Evolutionary conservation across 2,888 invertebrate genomes (phyloP).

Genomic region (Idaea straminata): DNA sequence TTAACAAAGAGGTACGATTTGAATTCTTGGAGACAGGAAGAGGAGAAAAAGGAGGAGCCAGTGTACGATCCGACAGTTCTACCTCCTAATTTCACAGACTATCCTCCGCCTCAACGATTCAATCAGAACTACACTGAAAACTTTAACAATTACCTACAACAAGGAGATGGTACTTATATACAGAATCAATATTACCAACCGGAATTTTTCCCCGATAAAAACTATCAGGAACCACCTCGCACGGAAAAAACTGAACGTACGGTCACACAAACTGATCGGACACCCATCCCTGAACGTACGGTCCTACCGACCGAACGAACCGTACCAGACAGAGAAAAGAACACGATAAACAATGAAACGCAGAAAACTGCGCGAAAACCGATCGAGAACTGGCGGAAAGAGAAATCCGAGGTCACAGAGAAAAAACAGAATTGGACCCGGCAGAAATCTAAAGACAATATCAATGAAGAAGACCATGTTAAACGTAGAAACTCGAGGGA

Average conservation of each 20-base stretch:
- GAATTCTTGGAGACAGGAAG: conserved; percentile 69
- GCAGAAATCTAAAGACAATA: conserved; percentile 58
- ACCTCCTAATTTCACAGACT: conserved; percentile 56
- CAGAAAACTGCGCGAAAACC: conserved; percentile 56
- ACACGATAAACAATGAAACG: conserved; percentile 59
- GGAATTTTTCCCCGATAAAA: conserved; percentile 43
- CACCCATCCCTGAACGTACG: background rate
- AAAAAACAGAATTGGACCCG: conserved; percentile 56
- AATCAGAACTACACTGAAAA: conserved; percentile 50
- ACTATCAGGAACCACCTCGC: conserved; percentile 25
- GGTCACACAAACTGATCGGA: background rate
- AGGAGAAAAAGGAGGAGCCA: conserved; percentile 57
- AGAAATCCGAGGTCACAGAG: conserved; percentile 57
- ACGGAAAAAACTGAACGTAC: background rate
- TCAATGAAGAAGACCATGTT: conserved; percentile 54
- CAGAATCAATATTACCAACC: conserved; percentile 53
- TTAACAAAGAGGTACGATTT: conserved; percentile 64
- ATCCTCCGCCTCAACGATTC: conserved; percentile 50
- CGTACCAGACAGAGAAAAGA: conserved; percentile 28
- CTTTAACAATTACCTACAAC: conserved; percentile 59
- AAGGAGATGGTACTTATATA: conserved; percentile 67
- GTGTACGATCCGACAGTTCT: conserved; percentile 56
- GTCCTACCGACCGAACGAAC: conserved; percentile 6
- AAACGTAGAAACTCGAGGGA: conserved; percentile 40
- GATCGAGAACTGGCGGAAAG: conserved; percentile 66